Conservation (phyloP, 2,888 invertebrate species). For the Zhengitettix transpicula region DNA sequence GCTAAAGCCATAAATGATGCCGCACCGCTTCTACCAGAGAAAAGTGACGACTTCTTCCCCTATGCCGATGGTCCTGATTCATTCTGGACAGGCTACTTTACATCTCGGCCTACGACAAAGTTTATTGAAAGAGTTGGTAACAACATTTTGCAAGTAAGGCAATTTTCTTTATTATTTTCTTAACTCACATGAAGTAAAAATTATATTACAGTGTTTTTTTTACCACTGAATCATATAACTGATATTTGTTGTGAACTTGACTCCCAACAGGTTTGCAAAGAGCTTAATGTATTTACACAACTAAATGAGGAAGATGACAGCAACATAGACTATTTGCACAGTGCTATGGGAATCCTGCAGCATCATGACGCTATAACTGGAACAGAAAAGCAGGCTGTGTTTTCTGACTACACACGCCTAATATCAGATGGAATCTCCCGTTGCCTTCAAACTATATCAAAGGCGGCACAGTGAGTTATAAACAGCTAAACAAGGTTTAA, state of each 20-base stretch:
- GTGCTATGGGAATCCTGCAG: constrained; percentile 61
- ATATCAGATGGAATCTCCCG: constrained; percentile 37
- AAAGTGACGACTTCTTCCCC: constrained; percentile 81
- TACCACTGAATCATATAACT: no score
- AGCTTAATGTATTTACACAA: constrained; percentile 44
- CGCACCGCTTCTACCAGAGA: constrained; percentile 47
- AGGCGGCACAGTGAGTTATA: no score
- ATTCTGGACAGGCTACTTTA: constrained; percentile 89
- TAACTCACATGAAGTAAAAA: no score
- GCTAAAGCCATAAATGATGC: constrained; percentile 58
- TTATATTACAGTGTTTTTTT: no score
- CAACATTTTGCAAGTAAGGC: constrained; percentile 49
- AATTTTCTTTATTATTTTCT: no score
- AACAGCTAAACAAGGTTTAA: no score
- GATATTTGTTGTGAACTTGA: no score
- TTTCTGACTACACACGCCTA: constrained; percentile 69
- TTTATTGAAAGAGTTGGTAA: constrained; percentile 60
- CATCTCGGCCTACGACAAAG: constrained; percentile 66
- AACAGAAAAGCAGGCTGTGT: constrained; percentile 73
- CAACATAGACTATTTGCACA: constrained; percentile 43
- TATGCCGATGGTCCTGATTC: constrained; percentile 72
- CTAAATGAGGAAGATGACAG: constrained; percentile 33
- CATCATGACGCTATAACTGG: constrained; percentile 57
- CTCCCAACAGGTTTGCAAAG: constrained; percentile 46
- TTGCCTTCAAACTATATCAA: no score